A percentile compares a stretch with the other conserved stretches of the same genome.
phyloP scores from a whole-genome alignment of 1,140 invertebrate species.

The Anastrepha obliqua region DNA sequence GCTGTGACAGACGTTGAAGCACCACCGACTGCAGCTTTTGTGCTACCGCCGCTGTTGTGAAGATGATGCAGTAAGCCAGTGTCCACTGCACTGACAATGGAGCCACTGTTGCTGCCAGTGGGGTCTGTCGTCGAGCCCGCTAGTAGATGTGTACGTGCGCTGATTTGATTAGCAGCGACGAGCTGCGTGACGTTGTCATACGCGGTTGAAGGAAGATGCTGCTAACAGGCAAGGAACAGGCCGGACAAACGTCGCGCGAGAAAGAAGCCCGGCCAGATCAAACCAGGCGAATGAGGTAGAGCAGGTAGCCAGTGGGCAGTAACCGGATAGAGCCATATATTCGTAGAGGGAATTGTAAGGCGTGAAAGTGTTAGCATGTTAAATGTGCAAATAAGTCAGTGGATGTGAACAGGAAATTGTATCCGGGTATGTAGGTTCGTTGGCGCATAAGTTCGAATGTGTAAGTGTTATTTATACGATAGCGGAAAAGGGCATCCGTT shows the following conservation, averaged over 20 bases:
- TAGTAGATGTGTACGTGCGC: conserved; percentile 31
- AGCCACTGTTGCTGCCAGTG: conserved; percentile 6
- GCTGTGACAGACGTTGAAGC: conserved; percentile 6
- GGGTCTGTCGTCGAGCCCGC: conserved; percentile 10
- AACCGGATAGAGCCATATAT: background rate
- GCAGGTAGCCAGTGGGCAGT: background rate
- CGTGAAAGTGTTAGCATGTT: conserved; percentile 15
- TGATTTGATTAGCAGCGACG: conserved; percentile 48
- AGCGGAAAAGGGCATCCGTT: conserved; percentile 18
- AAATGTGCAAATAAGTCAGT: conserved; percentile 34
- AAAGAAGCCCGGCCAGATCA: background rate
- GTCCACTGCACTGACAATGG: conserved; percentile 3
- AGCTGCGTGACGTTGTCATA: conserved; percentile 41
- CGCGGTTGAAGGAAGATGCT: conserved; percentile 41
- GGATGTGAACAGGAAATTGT: conserved; percentile 14
- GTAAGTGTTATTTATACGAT: conserved; percentile 21
- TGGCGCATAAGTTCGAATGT: conserved; percentile 2
- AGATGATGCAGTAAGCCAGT: conserved; percentile 44
- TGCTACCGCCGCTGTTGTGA: conserved; percentile 26
- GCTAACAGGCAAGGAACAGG: background rate
- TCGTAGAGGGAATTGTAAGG: background rate
- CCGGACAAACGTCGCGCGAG: background rate
- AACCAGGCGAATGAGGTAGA: background rate
- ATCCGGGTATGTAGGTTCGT: background rate
- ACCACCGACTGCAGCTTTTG: conserved; percentile 53